A percentile compares a stretch with the other conserved stretches of the same genome.
These are phyloP conservation scores for Acanthopagrus latus DNA, from an alignment of 2,797 vertebrate genomes.

Conservation along the genomic window DNA sequence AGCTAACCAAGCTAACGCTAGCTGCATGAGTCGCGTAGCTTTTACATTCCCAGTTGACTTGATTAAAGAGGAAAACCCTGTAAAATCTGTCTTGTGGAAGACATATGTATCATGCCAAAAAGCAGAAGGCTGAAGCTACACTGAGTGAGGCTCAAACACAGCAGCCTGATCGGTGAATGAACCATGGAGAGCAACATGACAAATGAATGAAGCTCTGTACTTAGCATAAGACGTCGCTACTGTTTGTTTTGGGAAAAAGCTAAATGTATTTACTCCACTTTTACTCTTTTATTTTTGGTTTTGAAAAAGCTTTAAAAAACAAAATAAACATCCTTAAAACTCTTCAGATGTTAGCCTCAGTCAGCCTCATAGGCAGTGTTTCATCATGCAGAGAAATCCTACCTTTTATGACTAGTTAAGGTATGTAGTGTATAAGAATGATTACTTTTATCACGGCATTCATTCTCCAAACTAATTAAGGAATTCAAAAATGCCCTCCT, in stretches of 20 bases:
- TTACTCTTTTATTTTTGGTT: background rate
- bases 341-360: background rate
- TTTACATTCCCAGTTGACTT: too few relatives aligned
- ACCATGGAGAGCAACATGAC: background rate
- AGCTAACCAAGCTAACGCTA: background rate
- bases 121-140: too few relatives aligned
- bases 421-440: background rate
- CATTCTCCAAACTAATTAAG: constrained; percentile 6
- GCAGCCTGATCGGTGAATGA: background rate
- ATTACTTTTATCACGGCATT: background rate
- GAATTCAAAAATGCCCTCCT: background rate
- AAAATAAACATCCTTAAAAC: background rate
- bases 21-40: background rate
- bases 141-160: background rate
- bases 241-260: background rate
- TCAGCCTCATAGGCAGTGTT: background rate
- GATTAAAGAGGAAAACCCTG: too few relatives aligned
- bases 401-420: background rate
- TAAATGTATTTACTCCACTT: background rate
- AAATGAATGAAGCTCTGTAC: background rate
- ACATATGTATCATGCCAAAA: too few relatives aligned
- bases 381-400: too few relatives aligned
- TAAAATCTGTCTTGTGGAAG: too few relatives aligned
- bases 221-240: background rate
- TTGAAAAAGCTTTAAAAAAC: background rate